Conservation (phyloP, 2,113 vertebrate species). For the rabbit (Oryctolagus cuniculus) region mOryCun1.1 NC_091439.1:136854001-136854500, state of each 20-base stretch:
- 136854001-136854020: rapidly evolving
- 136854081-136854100: background rate
- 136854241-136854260: background rate
- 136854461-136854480: too few relatives aligned
- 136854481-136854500: too few relatives aligned
- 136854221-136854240: background rate
- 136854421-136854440: too few relatives aligned
- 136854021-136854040: background rate
- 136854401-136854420: too few relatives aligned
- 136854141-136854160: background rate
- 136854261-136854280: background rate
- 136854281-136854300: background rate
- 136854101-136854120: background rate
- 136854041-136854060: rapidly evolving
- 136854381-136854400: too few relatives aligned
- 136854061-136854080: background rate
- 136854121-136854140: background rate
- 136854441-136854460: too few relatives aligned
- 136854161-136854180: background rate
- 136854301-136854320: background rate
- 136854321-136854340: background rate
- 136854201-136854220: background rate
- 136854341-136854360: too few relatives aligned
- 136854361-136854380: too few relatives aligned
- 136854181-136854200: background rate